Base-by-base conservation (phyloP, 1,140 invertebrate species). In the Diploscapter pachys region DNA sequence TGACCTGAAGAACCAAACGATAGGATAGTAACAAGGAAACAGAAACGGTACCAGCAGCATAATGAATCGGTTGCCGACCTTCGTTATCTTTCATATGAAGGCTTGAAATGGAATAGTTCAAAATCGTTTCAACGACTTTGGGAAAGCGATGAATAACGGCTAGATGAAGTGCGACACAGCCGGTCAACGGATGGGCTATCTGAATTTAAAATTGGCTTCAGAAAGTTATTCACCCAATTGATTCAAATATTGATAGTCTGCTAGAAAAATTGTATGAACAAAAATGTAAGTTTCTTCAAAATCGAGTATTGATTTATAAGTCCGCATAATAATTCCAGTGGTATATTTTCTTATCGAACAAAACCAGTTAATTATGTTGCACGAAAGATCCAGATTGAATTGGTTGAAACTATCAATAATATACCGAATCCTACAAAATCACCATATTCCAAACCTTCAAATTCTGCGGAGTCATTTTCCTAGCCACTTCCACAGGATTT, bases 51-150 rank as follows among this genome's bases (percentile, higher is more conserved):
- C 81, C 92, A 0, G 94, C 91, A 80, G 93, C 96, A 82, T 90
- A 90, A 87, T 98, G 95, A 54, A 98, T 86, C 0, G 96, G 91
- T 3, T 93, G 95, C 78, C 93, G 90, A 13, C 93, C 93, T 73
- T 63, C 72, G 54, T 64, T 70, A 52, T 70, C 68, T 31, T 70
- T 56, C 68, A 70, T 70, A 11, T 70, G 59, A 13, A 70, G 4
- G 13, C 56, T 70, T 13, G 59, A 61, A 4, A 70, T 13, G 31
- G 68, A 70, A 13, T 70, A 70, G 1, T 49, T 59, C 3, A 70
- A 50, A 8, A 70, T 70, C 49, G 68, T 59, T 70, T 70, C 68
- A 2, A 70, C 68, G 31, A 70, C 62, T 5, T 56, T 5, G 11
- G n/a, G 59, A 11, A 61, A 59, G 5, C 68, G 56, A 11, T 70